A percentile compares a stretch with the other conserved stretches of the same genome.
Evolutionary conservation across 2,888 invertebrate genomes (phyloP).

Genomic region (Choristoneura rosaceana): DNA sequence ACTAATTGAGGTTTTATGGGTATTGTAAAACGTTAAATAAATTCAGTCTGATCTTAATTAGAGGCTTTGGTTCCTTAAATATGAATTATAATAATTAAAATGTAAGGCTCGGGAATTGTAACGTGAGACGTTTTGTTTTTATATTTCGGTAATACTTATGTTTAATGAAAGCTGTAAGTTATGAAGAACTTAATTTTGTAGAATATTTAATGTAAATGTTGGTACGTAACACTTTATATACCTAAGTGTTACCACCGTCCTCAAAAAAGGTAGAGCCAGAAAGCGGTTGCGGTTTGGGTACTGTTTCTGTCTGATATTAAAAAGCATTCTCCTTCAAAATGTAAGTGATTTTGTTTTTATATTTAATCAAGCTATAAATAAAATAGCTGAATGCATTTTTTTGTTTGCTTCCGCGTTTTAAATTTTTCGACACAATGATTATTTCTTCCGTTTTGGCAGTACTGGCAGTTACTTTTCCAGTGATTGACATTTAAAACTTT

Average conservation of each 20-base stretch:
- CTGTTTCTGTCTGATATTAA: too few relatives aligned
- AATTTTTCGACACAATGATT: background rate
- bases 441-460: background rate
- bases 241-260: too few relatives aligned
- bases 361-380: too few relatives aligned
- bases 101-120: constrained; percentile 18
- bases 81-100: constrained; percentile 42
- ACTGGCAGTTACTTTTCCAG: background rate
- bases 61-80: constrained; percentile 32
- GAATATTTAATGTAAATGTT: background rate
- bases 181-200: background rate
- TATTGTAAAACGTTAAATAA: constrained; percentile 26
- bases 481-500: constrained; percentile 13
- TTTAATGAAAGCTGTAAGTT: background rate
- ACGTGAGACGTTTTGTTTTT: constrained; percentile 1
- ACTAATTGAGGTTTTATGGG: constrained; percentile 49
- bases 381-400: too few relatives aligned
- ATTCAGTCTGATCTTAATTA: constrained; percentile 38
- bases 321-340: too few relatives aligned
- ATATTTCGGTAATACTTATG: background rate
- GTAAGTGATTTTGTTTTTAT: too few relatives aligned
- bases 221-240: too few relatives aligned
- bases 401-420: too few relatives aligned
- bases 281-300: too few relatives aligned
- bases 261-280: too few relatives aligned